Percentiles rank a stretch among this genome's conserved stretches.
Evolutionary conservation across 1,140 invertebrate genomes (phyloP).

Genomic region (Colletes gigas): DNA sequence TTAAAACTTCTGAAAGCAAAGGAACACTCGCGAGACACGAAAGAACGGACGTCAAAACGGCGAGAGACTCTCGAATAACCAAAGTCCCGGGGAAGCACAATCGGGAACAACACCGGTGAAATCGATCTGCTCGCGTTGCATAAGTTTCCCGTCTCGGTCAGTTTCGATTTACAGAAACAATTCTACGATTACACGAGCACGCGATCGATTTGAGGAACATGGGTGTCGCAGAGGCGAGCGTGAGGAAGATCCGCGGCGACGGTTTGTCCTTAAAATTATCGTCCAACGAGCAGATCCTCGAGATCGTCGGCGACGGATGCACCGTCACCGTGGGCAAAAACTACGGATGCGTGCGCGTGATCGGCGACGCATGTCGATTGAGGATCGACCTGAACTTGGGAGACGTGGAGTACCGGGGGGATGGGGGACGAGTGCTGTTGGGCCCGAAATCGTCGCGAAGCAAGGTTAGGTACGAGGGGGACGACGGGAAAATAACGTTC

Average conservation of each 20-base stretch:
- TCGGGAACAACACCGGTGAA: background rate
- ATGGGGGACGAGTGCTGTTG: slow-evolving; percentile 69
- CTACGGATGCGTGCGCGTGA: slow-evolving; percentile 63
- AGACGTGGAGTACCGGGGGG: slow-evolving; percentile 70
- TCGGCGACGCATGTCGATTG: slow-evolving; percentile 72
- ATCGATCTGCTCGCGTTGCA: slow-evolving; percentile 3
- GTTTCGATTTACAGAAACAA: slow-evolving; percentile 25
- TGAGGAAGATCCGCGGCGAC: slow-evolving; percentile 62
- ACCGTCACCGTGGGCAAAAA: slow-evolving; percentile 64
- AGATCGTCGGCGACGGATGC: slow-evolving; percentile 72
- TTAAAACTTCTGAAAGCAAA: no score
- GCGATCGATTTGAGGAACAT: background rate
- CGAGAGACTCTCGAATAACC: no score
- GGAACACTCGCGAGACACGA: no score
- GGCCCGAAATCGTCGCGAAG: slow-evolving; percentile 57
- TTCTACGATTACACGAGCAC: slow-evolving; percentile 10
- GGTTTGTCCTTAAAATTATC: slow-evolving; percentile 61
- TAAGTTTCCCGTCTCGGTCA: background rate
- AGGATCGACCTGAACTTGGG: slow-evolving; percentile 67
- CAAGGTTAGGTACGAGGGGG: slow-evolving; percentile 67
- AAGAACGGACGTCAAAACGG: no score
- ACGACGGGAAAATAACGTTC: slow-evolving; percentile 63
- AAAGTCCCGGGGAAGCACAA: no score
- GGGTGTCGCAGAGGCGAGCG: no score
- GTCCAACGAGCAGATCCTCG: slow-evolving; percentile 61